Conservation (phyloP, 1,140 invertebrate species). For the Zaprionus lachaisei region DNA sequence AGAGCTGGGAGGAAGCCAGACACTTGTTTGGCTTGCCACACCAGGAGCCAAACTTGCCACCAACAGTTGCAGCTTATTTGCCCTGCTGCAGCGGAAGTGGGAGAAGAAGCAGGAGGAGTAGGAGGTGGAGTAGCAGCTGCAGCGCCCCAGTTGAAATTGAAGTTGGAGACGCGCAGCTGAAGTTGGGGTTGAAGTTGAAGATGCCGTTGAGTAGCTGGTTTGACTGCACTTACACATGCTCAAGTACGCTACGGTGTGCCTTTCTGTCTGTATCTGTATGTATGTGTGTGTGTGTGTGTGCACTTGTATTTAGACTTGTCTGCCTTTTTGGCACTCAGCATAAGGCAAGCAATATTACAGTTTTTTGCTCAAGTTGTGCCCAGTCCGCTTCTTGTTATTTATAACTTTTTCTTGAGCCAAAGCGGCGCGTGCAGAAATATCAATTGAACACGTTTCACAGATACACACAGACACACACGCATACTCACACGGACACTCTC, state of each 20-base stretch:
- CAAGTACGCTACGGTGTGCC: conserved; percentile 20
- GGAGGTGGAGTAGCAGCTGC: neutral
- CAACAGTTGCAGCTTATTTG: conserved; percentile 53
- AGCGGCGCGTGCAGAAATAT: conserved; percentile 78
- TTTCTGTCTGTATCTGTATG: neutral
- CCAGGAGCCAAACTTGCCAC: conserved; percentile 40
- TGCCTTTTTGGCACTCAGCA: conserved; percentile 61
- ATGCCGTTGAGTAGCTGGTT: conserved; percentile 50
- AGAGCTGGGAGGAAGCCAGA: conserved; percentile 23
- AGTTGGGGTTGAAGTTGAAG: conserved; percentile 4
- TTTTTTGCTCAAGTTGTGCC: conserved; percentile 44
- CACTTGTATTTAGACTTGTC: conserved; percentile 71
- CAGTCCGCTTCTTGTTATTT: conserved; percentile 68
- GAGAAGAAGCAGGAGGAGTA: no score
- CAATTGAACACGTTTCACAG: conserved; percentile 81
- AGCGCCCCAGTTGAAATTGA: conserved; percentile 5
- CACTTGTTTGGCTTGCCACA: conserved; percentile 77
- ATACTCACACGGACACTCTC: conserved; percentile 41
- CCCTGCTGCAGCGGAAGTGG: conserved; percentile 19
- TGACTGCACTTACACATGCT: conserved; percentile 40
- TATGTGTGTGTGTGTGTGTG: conserved; percentile 13
- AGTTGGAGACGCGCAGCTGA: conserved; percentile 18
- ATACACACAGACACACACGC: conserved; percentile 38
- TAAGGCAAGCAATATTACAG: conserved; percentile 70
- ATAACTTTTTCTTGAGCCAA: conserved; percentile 73